Conservation (phyloP, 2,797 vertebrate genomes). For the Parauchenoglanis ngamensis region DNA sequence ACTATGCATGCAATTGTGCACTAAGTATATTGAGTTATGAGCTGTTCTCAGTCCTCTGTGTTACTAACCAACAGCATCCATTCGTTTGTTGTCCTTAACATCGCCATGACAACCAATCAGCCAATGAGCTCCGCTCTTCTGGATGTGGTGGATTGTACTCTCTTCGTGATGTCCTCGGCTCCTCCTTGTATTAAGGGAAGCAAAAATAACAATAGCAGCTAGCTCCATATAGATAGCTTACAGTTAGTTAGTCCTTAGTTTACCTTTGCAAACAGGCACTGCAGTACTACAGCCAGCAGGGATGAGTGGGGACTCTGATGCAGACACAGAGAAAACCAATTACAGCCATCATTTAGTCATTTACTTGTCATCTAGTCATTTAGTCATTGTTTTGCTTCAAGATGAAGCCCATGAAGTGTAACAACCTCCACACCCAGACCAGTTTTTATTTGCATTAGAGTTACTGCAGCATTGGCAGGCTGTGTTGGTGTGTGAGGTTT, state of each 20-base stretch:
- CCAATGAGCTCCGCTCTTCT: constrained; percentile 66
- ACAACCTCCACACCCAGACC: constrained; percentile 30
- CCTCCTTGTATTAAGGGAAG: not conserved
- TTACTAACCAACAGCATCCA: constrained; percentile 66
- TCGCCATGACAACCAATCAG: constrained; percentile 83
- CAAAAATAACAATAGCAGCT: not conserved
- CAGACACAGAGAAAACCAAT: not conserved
- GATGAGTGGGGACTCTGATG: not conserved
- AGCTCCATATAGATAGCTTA: not conserved
- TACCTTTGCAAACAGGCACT: constrained; percentile 37
- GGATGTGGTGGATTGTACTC: constrained; percentile 78
- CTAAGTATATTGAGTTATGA: constrained; percentile 11
- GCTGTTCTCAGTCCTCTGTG: constrained; percentile 30
- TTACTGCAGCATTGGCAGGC: constrained; percentile 17
- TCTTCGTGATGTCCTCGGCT: constrained; percentile 51
- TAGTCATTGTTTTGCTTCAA: constrained; percentile 9
- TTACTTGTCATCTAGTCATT: not conserved
- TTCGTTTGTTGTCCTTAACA: constrained; percentile 48
- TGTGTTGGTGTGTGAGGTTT: not conserved
- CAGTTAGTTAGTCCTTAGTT: not conserved
- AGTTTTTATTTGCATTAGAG: constrained; percentile 30
- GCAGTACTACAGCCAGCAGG: constrained; percentile 17
- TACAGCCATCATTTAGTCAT: not conserved
- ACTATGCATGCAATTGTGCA: constrained; percentile 47
- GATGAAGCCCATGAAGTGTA: not conserved